A percentile compares a stretch with the other conserved stretches of the same genome.
Conservation (phyloP, 2,797 vertebrate genomes). For the Cephalopachus bancanus region DNA sequence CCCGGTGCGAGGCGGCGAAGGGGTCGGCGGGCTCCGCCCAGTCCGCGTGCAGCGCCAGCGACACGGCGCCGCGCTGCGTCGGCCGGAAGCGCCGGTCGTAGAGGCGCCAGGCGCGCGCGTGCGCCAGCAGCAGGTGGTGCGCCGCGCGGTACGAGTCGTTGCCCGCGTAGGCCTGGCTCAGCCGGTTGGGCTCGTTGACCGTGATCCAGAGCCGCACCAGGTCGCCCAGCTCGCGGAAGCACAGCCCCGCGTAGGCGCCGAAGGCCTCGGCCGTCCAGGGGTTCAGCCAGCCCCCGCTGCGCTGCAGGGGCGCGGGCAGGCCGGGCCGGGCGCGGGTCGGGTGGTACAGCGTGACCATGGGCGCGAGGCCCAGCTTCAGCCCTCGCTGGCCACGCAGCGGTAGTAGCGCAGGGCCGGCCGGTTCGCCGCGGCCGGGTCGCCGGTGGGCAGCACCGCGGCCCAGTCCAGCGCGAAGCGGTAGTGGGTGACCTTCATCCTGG, state of each 20-base stretch:
- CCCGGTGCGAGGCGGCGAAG: constrained; percentile 90
- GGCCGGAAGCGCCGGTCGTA: constrained; percentile 89
- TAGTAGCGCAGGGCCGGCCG: constrained; percentile 94
- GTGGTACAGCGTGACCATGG: constrained; percentile 94
- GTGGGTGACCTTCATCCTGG: constrained; percentile 92
- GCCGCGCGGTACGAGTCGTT: constrained; percentile 91
- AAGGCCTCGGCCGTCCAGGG: constrained; percentile 91
- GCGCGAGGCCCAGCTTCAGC: constrained; percentile 89
- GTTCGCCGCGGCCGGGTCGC: constrained; percentile 91
- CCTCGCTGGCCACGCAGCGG: constrained; percentile 93
- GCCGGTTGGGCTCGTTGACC: constrained; percentile 96
- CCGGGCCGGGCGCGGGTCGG: constrained; percentile 92
- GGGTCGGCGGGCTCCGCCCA: constrained; percentile 97
- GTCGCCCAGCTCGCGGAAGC: constrained; percentile 94
- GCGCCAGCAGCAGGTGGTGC: constrained; percentile 95
- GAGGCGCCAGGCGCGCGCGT: constrained; percentile 93
- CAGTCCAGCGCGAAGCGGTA: constrained; percentile 97
- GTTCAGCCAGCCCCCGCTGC: constrained; percentile 95
- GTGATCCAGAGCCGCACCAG: constrained; percentile 96
- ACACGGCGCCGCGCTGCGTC: constrained; percentile 90
- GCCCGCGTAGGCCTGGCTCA: constrained; percentile 90
- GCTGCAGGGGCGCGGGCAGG: constrained; percentile 91
- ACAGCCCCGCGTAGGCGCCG: constrained; percentile 92
- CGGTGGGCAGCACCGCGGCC: constrained; percentile 94
- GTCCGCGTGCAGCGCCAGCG: constrained; percentile 95